phyloP scores from a whole-genome alignment of 2,797 vertebrate species.

The Tapirus indicus region DNA sequence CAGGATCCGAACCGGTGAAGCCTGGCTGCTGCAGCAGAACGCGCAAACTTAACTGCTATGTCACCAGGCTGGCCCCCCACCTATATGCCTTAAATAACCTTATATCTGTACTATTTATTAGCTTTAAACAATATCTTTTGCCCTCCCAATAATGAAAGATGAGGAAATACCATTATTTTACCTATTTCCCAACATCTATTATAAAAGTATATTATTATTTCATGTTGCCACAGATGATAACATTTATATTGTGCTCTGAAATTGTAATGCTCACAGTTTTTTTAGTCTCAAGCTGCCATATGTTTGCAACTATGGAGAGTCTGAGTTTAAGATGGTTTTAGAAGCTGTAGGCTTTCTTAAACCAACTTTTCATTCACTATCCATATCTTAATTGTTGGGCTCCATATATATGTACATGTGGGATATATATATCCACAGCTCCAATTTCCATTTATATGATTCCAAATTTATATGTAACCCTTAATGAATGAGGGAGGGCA shows the following conservation, averaged over 20 bases:
- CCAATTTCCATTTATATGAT: background rate
- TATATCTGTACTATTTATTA: background rate
- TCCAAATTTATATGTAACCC: background rate
- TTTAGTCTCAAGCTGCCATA: background rate
- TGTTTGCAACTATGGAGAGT: background rate
- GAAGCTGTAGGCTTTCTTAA: background rate
- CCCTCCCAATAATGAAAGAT: background rate
- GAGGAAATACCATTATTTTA: background rate
- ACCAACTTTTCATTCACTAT: background rate
- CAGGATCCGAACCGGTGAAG: too few relatives aligned
- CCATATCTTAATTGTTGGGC: background rate
- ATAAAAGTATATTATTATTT: background rate
- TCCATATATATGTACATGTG: background rate
- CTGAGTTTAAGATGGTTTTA: slow-evolving; percentile 11
- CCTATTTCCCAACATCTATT: background rate
- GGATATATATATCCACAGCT: background rate
- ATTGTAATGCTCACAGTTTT: background rate
- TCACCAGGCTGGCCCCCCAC: too few relatives aligned
- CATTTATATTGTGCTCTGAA: background rate
- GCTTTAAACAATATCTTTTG: background rate
- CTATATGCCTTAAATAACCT: background rate
- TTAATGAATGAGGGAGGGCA: background rate
- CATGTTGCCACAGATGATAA: background rate
- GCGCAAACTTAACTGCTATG: too few relatives aligned
- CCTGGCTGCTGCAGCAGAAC: too few relatives aligned